Conservation (phyloP, 2,797 vertebrate genomes). For the Acipenser oxyrinchus region DNA sequence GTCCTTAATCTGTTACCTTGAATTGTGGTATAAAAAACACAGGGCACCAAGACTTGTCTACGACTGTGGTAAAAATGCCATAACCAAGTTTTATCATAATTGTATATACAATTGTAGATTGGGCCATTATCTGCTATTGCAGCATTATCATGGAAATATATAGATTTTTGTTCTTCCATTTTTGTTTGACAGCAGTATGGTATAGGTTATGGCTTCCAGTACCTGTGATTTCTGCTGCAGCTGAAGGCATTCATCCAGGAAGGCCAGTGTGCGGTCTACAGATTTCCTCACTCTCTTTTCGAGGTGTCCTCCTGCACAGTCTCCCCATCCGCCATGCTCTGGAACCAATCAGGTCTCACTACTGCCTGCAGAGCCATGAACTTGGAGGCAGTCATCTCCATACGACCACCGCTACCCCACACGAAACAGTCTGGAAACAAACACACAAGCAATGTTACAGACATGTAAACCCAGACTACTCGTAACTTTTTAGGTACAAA, state of each 20-base stretch:
- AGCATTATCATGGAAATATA: no score
- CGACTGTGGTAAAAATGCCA: no score
- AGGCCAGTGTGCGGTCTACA: conserved; percentile 83
- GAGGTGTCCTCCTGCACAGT: conserved; percentile 61
- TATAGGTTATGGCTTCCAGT: background rate
- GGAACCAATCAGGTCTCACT: conserved; percentile 85
- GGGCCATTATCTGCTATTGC: background rate
- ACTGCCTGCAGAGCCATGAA: conserved; percentile 82
- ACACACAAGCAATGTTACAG: background rate
- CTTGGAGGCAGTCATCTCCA: conserved; percentile 75
- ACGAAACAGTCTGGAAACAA: conserved; percentile 72
- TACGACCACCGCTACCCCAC: conserved; percentile 83
- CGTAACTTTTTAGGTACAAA: no score
- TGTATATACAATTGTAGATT: background rate
- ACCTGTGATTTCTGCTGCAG: conserved; percentile 74
- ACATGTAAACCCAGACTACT: no score
- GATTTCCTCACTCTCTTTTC: conserved; percentile 80
- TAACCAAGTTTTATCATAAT: no score
- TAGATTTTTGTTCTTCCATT: no score
- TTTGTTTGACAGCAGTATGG: no score
- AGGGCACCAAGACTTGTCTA: no score
- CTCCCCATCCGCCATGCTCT: conserved; percentile 88
- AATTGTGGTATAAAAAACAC: no score
- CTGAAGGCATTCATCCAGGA: conserved; percentile 78
- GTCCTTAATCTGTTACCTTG: no score